Base-by-base conservation (phyloP, 2,888 invertebrate genomes). In the Lapara coniferarum region DNA sequence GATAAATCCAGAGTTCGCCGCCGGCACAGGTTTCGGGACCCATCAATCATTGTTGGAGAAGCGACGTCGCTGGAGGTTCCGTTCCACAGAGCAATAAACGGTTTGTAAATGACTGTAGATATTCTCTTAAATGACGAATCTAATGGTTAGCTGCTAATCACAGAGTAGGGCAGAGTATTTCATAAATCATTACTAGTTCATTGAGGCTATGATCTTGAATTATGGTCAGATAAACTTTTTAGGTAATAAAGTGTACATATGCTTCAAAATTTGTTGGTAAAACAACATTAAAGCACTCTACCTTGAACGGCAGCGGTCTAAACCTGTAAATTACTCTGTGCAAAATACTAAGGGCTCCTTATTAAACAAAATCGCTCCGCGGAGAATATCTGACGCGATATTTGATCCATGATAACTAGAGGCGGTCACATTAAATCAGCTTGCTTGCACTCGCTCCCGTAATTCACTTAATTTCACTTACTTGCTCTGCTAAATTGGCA, bases 341-440 rank as follows among this genome's bases (percentile, higher is more conserved):
- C 14, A 71, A 71, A 79, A 77, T 83, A 84, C 81, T 88, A 89
- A 91, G 84, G 84, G 88, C 78, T 86, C 74, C 86, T 87, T 89
- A 91, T 90, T 91, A 89, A 89, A 81, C 77, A 85, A 87, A 88
- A 83, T 86, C 84, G 82, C 83, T 82, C 79, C 82, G 72, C 77
- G 78, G 83, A 85, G 82, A 82, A 84, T 79, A 87, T 85, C 88
- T 81, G 85, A 82, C 83, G 80, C 77, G 80, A 81, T 78, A 77
- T 83, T 84, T 92, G 91, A 91, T 93, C 83, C 90, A 92, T 89
- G 87, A 89, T 92, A 90, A 91, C 92, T 92, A 88, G 88, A 87
- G 90, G 93, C 90, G 72, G 80, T 83, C 83, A 84, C 78, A 86
- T 89, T 89, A 89, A 88, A 85, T 86, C 87, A 83, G 83, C 78